phyloP scores from a whole-genome alignment of 2,113 vertebrate genomes.

The Laterallus jamaicensis region DNA sequence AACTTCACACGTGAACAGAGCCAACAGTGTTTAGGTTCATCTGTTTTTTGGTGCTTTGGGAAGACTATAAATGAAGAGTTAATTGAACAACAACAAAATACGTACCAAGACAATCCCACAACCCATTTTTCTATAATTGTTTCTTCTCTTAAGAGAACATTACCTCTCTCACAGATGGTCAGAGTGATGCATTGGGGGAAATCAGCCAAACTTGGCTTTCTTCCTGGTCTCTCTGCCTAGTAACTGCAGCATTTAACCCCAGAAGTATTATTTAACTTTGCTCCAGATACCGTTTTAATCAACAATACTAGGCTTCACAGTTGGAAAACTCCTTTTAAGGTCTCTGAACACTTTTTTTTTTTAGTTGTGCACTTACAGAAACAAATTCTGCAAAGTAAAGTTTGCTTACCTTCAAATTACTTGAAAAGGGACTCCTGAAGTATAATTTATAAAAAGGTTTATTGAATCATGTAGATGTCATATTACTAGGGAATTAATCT shows the following conservation, averaged over 20 bases:
- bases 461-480: background rate
- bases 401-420: background rate
- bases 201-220: conserved; percentile 72
- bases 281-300: conserved; percentile 68
- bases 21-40: background rate
- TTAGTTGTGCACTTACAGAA: conserved; percentile 28
- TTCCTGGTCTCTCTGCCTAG: conserved; percentile 66
- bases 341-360: background rate
- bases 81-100: conserved; percentile 68
- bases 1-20: background rate
- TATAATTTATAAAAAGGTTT: background rate
- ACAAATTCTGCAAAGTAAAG: background rate
- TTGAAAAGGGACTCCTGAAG: background rate
- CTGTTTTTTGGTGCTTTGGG: conserved; percentile 19
- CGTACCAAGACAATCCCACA: conserved; percentile 45
- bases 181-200: conserved; percentile 74
- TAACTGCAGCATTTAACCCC: conserved; percentile 61
- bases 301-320: conserved; percentile 44
- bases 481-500: background rate
- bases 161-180: conserved; percentile 76
- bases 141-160: conserved; percentile 75
- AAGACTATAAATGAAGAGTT: conserved; percentile 58
- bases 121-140: conserved; percentile 65
- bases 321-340: conserved; percentile 45
- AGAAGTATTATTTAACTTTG: conserved; percentile 69